Percentiles rank a stretch among this genome's conserved stretches.
These are phyloP conservation scores for Conops quadrifasciatus DNA, from an alignment of 2,888 invertebrate species.

Conservation along the genomic window DNA sequence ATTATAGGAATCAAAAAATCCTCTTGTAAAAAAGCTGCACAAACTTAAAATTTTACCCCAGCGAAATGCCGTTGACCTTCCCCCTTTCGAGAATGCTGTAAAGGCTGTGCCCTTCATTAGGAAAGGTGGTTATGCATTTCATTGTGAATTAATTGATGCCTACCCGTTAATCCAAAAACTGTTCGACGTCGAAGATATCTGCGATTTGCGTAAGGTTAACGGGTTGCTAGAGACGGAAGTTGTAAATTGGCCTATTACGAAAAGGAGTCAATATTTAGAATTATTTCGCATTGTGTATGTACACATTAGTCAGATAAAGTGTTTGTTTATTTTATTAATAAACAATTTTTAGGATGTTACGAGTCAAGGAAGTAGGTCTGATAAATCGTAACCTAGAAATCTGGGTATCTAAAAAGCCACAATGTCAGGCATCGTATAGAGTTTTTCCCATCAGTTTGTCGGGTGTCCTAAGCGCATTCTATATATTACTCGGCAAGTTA, in stretches of 20 bases:
- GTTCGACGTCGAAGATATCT: conserved; percentile 66
- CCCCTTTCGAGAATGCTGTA: conserved; percentile 53
- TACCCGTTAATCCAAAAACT: conserved; percentile 63
- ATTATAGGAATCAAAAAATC: conserved; percentile 52
- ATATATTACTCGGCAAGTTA: conserved; percentile 36
- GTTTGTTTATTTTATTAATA: neutral
- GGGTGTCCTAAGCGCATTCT: conserved; percentile 39
- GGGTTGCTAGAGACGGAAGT: conserved; percentile 57
- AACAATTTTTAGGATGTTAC: conserved; percentile 29
- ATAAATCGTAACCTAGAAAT: conserved; percentile 29
- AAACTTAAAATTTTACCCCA: conserved; percentile 51
- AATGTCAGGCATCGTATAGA: conserved; percentile 38
- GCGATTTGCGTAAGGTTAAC: conserved; percentile 62
- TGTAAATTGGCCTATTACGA: conserved; percentile 62
- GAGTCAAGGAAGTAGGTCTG: conserved; percentile 38
- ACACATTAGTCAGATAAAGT: neutral
- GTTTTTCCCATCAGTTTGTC: conserved; percentile 40
- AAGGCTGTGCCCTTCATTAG: conserved; percentile 65
- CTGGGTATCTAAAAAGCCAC: conserved; percentile 36
- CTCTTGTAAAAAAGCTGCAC: conserved; percentile 50
- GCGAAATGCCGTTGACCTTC: conserved; percentile 50
- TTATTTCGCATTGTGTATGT: conserved; percentile 60
- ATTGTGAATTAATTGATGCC: conserved; percentile 65
- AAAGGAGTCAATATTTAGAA: conserved; percentile 64
- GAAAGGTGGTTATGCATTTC: conserved; percentile 66